phyloP scores from a whole-genome alignment of 2,113 vertebrate species.

The Hystrix brachyura region DNA sequence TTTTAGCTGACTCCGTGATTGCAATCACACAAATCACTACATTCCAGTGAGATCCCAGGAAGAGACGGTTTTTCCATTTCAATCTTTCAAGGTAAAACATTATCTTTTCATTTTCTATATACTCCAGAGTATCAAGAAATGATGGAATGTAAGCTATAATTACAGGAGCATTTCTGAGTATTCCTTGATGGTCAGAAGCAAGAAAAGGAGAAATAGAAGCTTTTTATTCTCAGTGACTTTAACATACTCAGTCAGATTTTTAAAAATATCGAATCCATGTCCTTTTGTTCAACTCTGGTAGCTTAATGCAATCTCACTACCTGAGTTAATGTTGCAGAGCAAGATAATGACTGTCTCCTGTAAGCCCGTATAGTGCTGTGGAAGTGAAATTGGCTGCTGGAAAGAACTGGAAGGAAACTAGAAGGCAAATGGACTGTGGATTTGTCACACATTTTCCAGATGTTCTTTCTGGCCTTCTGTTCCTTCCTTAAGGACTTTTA shows the following conservation, averaged over 20 bases:
- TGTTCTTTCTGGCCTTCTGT: slow-evolving; percentile 66
- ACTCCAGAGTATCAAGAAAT: slow-evolving; percentile 65
- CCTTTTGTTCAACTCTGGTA: slow-evolving; percentile 31
- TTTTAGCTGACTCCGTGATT: slow-evolving; percentile 74
- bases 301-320: neutral
- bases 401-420: slow-evolving; percentile 40
- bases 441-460: slow-evolving; percentile 59
- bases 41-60: slow-evolving; percentile 67
- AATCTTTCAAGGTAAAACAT: slow-evolving; percentile 68
- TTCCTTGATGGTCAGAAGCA: slow-evolving; percentile 62
- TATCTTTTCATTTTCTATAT: slow-evolving; percentile 77
- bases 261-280: neutral
- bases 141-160: slow-evolving; percentile 64
- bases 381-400: neutral
- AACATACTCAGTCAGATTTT: slow-evolving; percentile 53
- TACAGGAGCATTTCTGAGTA: slow-evolving; percentile 65
- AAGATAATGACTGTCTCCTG: neutral
- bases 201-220: slow-evolving; percentile 24
- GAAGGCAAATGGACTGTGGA: slow-evolving; percentile 33
- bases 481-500: slow-evolving; percentile 60
- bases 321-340: neutral
- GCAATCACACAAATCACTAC: slow-evolving; percentile 69
- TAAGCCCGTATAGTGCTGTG: neutral
- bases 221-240: slow-evolving; percentile 66
- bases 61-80: slow-evolving; percentile 78